Conservation (phyloP, 2,888 invertebrate species). For the Patella ulyssiponensis region DNA sequence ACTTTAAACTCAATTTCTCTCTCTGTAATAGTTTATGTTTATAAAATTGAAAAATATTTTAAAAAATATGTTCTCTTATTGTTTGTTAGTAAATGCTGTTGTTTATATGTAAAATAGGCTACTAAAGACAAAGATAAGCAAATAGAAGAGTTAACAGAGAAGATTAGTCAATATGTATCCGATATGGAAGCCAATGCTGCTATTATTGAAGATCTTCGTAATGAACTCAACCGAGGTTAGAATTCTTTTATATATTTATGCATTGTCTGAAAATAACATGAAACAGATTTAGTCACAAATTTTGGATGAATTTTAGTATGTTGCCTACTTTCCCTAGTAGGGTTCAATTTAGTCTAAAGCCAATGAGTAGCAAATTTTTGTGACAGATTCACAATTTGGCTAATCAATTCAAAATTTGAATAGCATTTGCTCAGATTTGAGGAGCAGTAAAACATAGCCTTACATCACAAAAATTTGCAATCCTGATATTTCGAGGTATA, state of each 20-base stretch:
- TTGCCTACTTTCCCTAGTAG: too few relatives aligned
- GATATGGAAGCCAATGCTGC: slow-evolving; percentile 83
- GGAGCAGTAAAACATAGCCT: too few relatives aligned
- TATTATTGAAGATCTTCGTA: slow-evolving; percentile 79
- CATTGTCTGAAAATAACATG: not conserved
- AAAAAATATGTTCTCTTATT: not conserved
- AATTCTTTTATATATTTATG: not conserved
- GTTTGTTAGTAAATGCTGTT: not conserved
- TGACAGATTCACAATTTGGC: too few relatives aligned
- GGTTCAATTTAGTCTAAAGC: too few relatives aligned
- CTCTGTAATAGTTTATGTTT: not conserved
- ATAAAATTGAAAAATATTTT: not conserved
- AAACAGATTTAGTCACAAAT: not conserved
- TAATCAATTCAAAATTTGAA: too few relatives aligned
- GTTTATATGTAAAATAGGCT: slow-evolving; percentile 68
- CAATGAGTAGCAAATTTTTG: too few relatives aligned
- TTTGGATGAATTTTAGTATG: too few relatives aligned
- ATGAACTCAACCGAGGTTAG: slow-evolving; percentile 73
- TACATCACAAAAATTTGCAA: too few relatives aligned
- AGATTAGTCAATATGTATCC: slow-evolving; percentile 78
- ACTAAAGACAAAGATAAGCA: slow-evolving; percentile 79
- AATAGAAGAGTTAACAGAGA: slow-evolving; percentile 82
- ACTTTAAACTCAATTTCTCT: too few relatives aligned
- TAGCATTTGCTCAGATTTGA: too few relatives aligned
- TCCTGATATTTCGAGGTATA: too few relatives aligned